phyloP scores from a whole-genome alignment of 2,113 vertebrate species.

The Mobula hypostoma region DNA sequence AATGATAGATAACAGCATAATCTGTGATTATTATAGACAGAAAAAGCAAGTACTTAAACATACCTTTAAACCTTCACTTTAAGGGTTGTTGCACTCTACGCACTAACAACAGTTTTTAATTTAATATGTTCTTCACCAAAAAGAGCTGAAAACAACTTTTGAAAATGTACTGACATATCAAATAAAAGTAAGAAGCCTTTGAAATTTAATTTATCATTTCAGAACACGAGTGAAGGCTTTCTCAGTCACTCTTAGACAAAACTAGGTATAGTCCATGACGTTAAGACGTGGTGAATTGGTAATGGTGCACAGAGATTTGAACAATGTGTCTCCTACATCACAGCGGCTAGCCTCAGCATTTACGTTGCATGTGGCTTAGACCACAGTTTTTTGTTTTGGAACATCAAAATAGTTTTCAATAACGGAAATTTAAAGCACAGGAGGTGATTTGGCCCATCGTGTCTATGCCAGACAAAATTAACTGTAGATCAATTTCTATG shows the following conservation, averaged over 20 bases:
- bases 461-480: no score
- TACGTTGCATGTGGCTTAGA: not conserved
- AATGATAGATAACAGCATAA: not conserved
- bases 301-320: not conserved
- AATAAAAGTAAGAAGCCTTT: not conserved
- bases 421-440: no score
- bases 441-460: no score
- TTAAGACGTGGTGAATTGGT: not conserved
- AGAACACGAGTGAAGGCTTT: not conserved
- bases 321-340: not conserved
- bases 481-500: no score
- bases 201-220: not conserved
- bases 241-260: not conserved
- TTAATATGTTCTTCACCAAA: not conserved
- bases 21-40: not conserved
- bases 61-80: not conserved
- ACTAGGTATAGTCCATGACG: not conserved
- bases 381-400: no score
- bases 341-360: not conserved
- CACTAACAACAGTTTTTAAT: not conserved
- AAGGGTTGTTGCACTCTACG: not conserved
- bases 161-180: not conserved
- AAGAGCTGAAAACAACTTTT: not conserved
- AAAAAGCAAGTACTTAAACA: no score
- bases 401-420: not conserved